Base-by-base conservation (phyloP, 2,797 vertebrate species). In the Serranus cabrilla region DNA sequence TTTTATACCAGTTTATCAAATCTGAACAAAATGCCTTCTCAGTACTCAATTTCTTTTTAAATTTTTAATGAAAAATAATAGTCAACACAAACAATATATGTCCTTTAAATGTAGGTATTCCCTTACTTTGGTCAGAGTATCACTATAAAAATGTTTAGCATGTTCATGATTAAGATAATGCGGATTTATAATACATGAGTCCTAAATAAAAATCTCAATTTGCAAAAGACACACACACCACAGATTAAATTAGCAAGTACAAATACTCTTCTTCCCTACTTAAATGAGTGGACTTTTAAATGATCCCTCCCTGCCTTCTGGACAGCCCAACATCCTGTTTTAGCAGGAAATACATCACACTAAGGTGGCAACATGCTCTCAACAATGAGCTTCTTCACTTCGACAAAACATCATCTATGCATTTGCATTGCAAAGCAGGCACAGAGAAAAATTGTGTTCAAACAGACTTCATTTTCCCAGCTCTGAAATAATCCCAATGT, bases 321-420 rank as follows among this genome's bases (percentile, higher is more conserved):
- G 43, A 66, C 17, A 21, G 20, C 20, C 37, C 20, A 7, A 34
- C 39, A 37, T 69, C 71, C 47, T 65, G 42, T 65, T 43, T 31
- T 3, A 52, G 39, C 39, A 60, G 72, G 23, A 75, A 60, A 60
- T 66, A 31, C 31, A 65, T 47, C 60, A 46, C 18, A 42, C n/a
- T 11, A 49, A 21, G 31, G 46, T 60, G 45, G 25, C 3, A 51
- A 59, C 18, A n/a, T 27, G 31, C 34, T n/a, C 43, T 40, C 13
- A 55, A 3, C 43, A 57, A 16, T 14, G 7, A 50, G 34, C 34
- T 34, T 34, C 7, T 34, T 34, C 34, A 34, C 34, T 51, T 59
- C 6, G 4, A 20, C 1, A 17, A 7, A 40, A 11, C 16, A 7
- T 2, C 23, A 34, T 45, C 21, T 4, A 61, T 52, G 1, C 13